Conservation (phyloP, 2,888 invertebrate genomes). For the Didymodactylos carnosus region DNA sequence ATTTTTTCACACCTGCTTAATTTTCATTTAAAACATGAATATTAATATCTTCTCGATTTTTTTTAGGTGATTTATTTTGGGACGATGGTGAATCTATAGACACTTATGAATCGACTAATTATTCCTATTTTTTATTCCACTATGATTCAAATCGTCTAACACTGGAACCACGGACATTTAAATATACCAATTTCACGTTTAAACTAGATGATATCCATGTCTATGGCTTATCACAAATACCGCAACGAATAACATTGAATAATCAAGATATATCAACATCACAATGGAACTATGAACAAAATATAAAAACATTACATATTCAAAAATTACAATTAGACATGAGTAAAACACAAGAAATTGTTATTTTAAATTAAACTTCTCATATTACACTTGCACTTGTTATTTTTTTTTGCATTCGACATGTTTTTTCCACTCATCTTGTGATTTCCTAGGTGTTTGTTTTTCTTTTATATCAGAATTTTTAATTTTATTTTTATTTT, state of each 20-base stretch:
- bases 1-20: too few species aligned
- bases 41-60: too few species aligned
- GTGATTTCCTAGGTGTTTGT: too few species aligned
- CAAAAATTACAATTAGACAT: background rate
- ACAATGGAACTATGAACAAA: background rate
- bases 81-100: constrained; percentile 9
- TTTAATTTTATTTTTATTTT: too few species aligned
- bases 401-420: too few species aligned
- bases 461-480: too few species aligned
- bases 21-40: too few species aligned
- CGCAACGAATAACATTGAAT: background rate
- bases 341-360: background rate
- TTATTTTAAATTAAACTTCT: too few species aligned
- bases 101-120: background rate
- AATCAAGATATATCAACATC: background rate
- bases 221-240: background rate
- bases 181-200: background rate
- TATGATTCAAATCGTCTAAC: background rate
- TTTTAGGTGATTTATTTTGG: constrained; percentile 6
- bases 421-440: too few species aligned
- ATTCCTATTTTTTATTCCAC: constrained; percentile 1
- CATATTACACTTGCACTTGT: too few species aligned
- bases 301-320: background rate
- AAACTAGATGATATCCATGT: background rate
- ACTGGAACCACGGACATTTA: background rate